Percentiles rank a stretch among this genome's conserved stretches.
Conservation (phyloP, 2,888 invertebrate genomes). For the Trichogramma evanescens region DNA sequence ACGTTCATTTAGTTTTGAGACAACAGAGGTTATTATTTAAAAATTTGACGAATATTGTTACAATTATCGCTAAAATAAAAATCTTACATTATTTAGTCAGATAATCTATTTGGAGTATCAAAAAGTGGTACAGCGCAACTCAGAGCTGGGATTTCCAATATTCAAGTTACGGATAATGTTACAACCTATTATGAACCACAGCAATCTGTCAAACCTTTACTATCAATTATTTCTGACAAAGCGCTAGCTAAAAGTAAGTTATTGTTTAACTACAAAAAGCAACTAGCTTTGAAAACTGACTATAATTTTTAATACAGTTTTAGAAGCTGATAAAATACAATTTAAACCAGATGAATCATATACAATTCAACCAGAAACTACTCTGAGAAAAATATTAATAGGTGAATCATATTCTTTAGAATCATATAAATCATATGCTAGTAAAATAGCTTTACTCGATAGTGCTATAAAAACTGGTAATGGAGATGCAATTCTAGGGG, state of each 20-base stretch:
- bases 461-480: slow-evolving; percentile 64
- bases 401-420: slow-evolving; percentile 51
- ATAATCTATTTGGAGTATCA: slow-evolving; percentile 53
- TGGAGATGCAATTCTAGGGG: slow-evolving; percentile 69
- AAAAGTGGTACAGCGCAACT: slow-evolving; percentile 44
- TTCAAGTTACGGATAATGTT: slow-evolving; percentile 32
- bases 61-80: slow-evolving; percentile 1
- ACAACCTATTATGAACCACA: slow-evolving; percentile 32
- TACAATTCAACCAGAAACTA: slow-evolving; percentile 45
- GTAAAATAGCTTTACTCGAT: slow-evolving; percentile 66
- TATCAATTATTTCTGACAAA: slow-evolving; percentile 47
- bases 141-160: slow-evolving; percentile 41
- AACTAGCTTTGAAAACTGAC: background rate
- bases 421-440: slow-evolving; percentile 51
- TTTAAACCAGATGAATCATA: slow-evolving; percentile 32
- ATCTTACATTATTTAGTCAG: slow-evolving; percentile 44
- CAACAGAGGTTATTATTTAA: slow-evolving; percentile 57
- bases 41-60: background rate
- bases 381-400: slow-evolving; percentile 50
- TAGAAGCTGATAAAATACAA: slow-evolving; percentile 46
- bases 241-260: slow-evolving; percentile 42
- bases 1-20: slow-evolving; percentile 71
- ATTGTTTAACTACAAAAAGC: background rate
- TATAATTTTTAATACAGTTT: slow-evolving; percentile 40
- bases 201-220: slow-evolving; percentile 39